A percentile compares a stretch with the other conserved stretches of the same genome.
Conservation (phyloP, 2,888 invertebrate species). For the Muscina levida region DNA sequence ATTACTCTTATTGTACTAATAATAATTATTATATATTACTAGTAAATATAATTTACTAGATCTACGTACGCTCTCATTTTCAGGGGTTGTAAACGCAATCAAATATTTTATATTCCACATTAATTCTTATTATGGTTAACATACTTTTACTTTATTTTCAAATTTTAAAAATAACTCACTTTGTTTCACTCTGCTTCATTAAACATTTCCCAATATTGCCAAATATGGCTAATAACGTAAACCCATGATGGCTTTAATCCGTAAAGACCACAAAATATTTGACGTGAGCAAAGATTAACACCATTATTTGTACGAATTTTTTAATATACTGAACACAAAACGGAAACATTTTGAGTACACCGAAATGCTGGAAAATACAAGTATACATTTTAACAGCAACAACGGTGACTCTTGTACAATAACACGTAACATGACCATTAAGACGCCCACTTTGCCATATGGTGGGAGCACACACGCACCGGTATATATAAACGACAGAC, state of each 20-base stretch:
- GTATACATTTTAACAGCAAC: not conserved
- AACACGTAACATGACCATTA: not conserved
- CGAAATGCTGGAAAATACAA: no score
- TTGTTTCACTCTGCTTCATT: no score
- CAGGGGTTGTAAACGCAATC: no score
- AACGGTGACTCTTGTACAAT: not conserved
- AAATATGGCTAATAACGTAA: not conserved
- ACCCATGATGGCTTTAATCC: not conserved
- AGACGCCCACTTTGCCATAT: not conserved
- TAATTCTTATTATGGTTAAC: no score
- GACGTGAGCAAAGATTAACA: conserved; percentile 12
- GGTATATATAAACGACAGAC: no score
- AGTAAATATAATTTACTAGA: no score
- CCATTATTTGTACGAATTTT: not conserved
- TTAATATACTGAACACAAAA: not conserved
- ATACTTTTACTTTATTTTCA: not conserved
- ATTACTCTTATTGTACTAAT: no score
- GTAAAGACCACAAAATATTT: not conserved
- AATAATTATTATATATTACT: no score
- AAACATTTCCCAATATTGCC: no score
- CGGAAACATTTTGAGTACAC: conserved; percentile 8
- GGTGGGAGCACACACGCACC: not conserved
- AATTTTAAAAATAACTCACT: not conserved
- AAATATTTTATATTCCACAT: no score
- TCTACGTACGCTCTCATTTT: no score